Evolutionary conservation across 2,888 invertebrate genomes (phyloP).

Genomic region (Baronia brevicornis): DNA sequence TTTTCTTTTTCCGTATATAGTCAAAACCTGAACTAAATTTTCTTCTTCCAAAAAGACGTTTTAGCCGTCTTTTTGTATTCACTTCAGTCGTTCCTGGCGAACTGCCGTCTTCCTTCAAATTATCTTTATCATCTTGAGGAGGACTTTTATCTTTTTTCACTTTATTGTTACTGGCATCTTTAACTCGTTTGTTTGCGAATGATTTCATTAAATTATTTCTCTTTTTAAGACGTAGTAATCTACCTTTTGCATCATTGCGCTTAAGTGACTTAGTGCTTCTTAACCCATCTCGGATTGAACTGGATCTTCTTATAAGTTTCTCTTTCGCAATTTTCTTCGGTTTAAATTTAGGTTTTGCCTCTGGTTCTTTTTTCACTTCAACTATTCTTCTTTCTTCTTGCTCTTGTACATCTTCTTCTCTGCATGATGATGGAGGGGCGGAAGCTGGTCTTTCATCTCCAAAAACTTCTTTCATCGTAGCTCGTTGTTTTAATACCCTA

Average conservation of each 20-base stretch:
- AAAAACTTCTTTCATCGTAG: slow-evolving; percentile 88
- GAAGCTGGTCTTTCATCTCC: slow-evolving; percentile 87
- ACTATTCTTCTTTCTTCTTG: slow-evolving; percentile 37
- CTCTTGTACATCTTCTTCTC: slow-evolving; percentile 53
- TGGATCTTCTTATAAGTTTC: slow-evolving; percentile 53
- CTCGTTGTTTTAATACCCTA: slow-evolving; percentile 80
- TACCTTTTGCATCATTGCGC: slow-evolving; percentile 62
- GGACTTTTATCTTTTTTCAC: slow-evolving; percentile 46
- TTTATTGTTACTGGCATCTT: slow-evolving; percentile 47
- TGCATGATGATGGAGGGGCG: slow-evolving; percentile 82
- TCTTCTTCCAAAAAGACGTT: slow-evolving; percentile 79
- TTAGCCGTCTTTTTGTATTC: slow-evolving; percentile 72
- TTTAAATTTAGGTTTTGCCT: slow-evolving; percentile 52
- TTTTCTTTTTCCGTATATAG: slow-evolving; percentile 92
- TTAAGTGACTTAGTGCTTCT: slow-evolving; percentile 64
- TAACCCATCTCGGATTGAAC: slow-evolving; percentile 64
- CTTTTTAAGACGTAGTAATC: slow-evolving; percentile 61
- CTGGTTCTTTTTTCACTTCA: slow-evolving; percentile 48
- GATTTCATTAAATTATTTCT: slow-evolving; percentile 65
- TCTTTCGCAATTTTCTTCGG: slow-evolving; percentile 60
- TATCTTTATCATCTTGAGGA: slow-evolving; percentile 57
- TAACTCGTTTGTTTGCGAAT: slow-evolving; percentile 56
- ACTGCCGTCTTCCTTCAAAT: slow-evolving; percentile 48
- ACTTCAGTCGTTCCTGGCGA: slow-evolving; percentile 42
- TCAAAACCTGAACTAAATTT: slow-evolving; percentile 91